Base-by-base conservation (phyloP, 2,888 invertebrate species). In the Rotaria magnacalcarata region DNA sequence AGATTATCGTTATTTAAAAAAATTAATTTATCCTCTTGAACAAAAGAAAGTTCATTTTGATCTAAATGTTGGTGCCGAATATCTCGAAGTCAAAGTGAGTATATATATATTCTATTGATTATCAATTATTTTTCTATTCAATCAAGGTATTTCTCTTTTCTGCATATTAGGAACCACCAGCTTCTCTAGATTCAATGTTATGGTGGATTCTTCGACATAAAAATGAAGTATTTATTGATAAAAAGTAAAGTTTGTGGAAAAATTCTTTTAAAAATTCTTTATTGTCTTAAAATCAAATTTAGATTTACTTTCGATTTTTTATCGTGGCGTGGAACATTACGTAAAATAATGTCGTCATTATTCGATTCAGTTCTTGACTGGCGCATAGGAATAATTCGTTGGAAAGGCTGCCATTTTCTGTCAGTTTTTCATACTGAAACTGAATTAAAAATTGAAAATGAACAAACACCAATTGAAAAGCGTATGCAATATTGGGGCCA, bases 401-500 rank as follows among this genome's bases (percentile, higher is more conserved):
- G 80, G 80, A 7, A 80, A 5, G 80, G 80, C n/a, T 80, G 80
- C n/a, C 80, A 80, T 80, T 80, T 80, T 80, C 24, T 80, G 24
- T 7, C n/a, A 47, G 43, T 80, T 14, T 47, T 80, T 80, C 80
- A 80, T 80, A 80, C 80, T 4, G 80, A 80, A 80, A 80, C 80
- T 6, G 80, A 80, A 80, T 47, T 43, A 14, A 80, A 80, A 24
- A 21, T 80, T 11, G 80, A 80, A 34, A 47, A 43, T 80, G 8
- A 43, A 47, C 43, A 80, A 80, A 24, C 43, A 14, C 47, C 80
- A 2, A 24, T 43, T 24, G 80, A 80, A 24, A 80, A 80, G n/a
- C 80, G 80, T 47, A 80, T 80, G 80, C 47, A 47, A 47, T 80
- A 80, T 14, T 80, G 80, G 80, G 80, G 80, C 10, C 80, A 80